Base-by-base conservation (phyloP, 2,888 invertebrate species). In the Pantelozetes paolii region DNA sequence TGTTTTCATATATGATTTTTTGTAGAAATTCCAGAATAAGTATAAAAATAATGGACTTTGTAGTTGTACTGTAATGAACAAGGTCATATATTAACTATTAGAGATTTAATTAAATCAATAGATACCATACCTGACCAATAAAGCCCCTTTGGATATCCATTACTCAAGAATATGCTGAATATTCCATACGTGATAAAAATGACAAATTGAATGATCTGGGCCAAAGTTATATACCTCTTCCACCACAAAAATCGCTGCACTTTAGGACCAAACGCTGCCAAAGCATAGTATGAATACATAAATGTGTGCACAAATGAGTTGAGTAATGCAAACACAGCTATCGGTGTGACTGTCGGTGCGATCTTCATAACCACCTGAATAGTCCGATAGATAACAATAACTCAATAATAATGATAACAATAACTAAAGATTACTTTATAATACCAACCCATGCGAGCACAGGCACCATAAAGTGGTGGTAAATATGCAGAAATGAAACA, bases 231-330 rank as follows among this genome's bases (percentile, higher is more conserved):
- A 20, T 73, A 73, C 67, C 59, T 73, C 28, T 73, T 73, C 73
- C 73, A 73, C 73, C 73, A 73, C 28, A 73, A 48, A 36, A 67
- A 73, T 23, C 67, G 67, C 42, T 67, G 73, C 9, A 73, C 26
- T 5, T 6, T 13, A 1, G 73, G 73, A 5, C 73, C 73, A 45
- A 73, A 73, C 20, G 73, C 64, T 2, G 73, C 64, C 48, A 73
- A 69, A 32, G 67, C 73, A 30, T 73, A 73, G 26, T 73, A 73
- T 9, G 67, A 45, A 50, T 73, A 73, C 73, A 73, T 73, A 1
- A 73, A n/a, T 32, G 64, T 45, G 28, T 73, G 73, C n/a, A 67
- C 45, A 20, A 73, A 73, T 2, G 67, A 67, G 36, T 73, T 73
- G 15, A 73, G 67, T 20, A 73, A 36, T 8, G 67, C 28, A 45